A percentile compares a stretch with the other conserved stretches of the same genome.
Evolutionary conservation across 1,140 invertebrate species (phyloP).

Genomic region (Heliothis subflexa): DNA sequence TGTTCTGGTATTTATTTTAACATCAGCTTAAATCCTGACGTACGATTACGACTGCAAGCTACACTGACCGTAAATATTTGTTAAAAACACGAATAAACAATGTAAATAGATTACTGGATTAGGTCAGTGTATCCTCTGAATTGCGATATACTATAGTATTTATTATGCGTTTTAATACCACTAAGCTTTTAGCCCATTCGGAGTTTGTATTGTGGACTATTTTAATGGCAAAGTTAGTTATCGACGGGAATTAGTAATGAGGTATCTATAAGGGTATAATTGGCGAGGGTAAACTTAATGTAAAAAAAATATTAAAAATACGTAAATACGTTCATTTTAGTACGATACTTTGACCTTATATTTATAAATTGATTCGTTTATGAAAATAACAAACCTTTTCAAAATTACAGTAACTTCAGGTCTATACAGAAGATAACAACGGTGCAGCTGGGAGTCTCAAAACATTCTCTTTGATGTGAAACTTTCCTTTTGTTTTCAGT

Average conservation of each 20-base stretch:
- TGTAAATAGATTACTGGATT: conserved; percentile 50
- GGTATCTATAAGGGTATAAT: no score
- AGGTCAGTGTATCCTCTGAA: conserved; percentile 31
- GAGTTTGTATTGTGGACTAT: no score
- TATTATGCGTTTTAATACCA: background rate
- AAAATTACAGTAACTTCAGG: no score
- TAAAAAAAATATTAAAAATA: no score
- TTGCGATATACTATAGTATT: conserved; percentile 28
- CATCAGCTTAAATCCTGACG: conserved; percentile 68
- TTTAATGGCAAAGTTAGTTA: no score
- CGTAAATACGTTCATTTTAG: no score
- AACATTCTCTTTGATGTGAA: conserved; percentile 59
- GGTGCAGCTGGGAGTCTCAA: background rate
- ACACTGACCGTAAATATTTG: conserved; percentile 63
- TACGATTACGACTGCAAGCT: conserved; percentile 61
- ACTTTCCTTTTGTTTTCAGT: conserved; percentile 60
- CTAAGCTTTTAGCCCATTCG: background rate
- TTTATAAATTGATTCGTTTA: no score
- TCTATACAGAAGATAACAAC: background rate
- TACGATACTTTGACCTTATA: no score
- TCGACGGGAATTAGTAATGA: no score
- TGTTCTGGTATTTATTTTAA: conserved; percentile 67
- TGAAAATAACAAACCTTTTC: no score
- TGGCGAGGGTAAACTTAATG: no score
- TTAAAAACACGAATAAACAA: conserved; percentile 60